Evolutionary conservation across 2,888 invertebrate species (phyloP).

Genomic region (Lepeophtheirus nordmannii): DNA sequence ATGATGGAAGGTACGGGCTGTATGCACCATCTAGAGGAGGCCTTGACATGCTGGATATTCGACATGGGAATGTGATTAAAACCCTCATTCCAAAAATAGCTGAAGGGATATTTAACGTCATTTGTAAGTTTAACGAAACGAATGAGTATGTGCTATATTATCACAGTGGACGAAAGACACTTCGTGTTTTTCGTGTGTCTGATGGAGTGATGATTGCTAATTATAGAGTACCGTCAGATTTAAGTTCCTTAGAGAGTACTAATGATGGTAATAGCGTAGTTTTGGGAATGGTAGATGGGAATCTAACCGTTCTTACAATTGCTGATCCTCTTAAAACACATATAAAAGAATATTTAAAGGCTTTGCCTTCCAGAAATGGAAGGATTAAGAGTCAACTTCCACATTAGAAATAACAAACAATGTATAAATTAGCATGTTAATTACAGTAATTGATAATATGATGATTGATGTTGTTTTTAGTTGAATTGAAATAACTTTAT

Average conservation of each 20-base stretch:
- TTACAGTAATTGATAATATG: no score
- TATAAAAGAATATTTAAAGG: slow-evolving; percentile 39
- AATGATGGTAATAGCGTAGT: slow-evolving; percentile 55
- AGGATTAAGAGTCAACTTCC: slow-evolving; percentile 27
- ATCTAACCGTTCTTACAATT: slow-evolving; percentile 71
- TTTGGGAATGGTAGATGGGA: slow-evolving; percentile 81
- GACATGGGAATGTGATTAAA: slow-evolving; percentile 68
- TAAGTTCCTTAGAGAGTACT: slow-evolving; percentile 69
- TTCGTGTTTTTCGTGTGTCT: slow-evolving; percentile 73
- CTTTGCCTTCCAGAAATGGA: slow-evolving; percentile 54
- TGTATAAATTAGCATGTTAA: not conserved
- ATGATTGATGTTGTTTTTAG: no score
- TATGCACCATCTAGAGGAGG: slow-evolving; percentile 85
- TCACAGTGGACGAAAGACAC: slow-evolving; percentile 83
- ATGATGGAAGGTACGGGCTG: slow-evolving; percentile 73
- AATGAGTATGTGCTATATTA: slow-evolving; percentile 93
- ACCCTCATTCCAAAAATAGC: slow-evolving; percentile 85
- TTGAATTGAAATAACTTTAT: no score
- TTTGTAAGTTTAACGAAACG: slow-evolving; percentile 79
- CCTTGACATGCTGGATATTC: slow-evolving; percentile 75
- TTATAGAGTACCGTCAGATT: slow-evolving; percentile 73
- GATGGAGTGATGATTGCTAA: slow-evolving; percentile 86
- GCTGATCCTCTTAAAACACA: slow-evolving; percentile 52
- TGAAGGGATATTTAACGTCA: slow-evolving; percentile 91
- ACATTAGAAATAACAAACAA: no score